These are phyloP conservation scores for Cynocephalus volans DNA, from an alignment of 2,113 vertebrate species.

Conservation along the genomic window DNA sequence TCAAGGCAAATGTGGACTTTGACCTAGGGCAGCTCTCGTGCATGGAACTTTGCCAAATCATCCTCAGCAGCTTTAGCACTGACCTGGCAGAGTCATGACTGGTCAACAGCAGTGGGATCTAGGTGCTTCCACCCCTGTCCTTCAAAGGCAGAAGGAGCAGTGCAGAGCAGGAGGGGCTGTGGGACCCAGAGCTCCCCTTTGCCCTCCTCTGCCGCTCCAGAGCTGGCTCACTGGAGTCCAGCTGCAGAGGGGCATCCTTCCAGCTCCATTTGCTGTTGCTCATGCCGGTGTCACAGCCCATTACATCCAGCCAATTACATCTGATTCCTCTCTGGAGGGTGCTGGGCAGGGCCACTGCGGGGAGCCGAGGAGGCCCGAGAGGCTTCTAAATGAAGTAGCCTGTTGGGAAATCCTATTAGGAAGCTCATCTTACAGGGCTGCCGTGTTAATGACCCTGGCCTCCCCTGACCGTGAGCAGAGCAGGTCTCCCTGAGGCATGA, in stretches of 20 bases:
- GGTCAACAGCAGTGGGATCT: not conserved
- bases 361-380: not conserved
- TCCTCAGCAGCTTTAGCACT: not conserved
- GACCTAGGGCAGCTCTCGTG: not conserved
- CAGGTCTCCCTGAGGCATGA: constrained; percentile 11
- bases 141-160: not conserved
- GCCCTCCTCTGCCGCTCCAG: not conserved
- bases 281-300: constrained; percentile 62
- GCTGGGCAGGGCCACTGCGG: not conserved
- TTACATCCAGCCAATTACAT: constrained; percentile 70
- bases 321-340: constrained; percentile 44
- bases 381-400: constrained; percentile 67
- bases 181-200: not conserved
- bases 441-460: constrained; percentile 11
- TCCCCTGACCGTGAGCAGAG: not conserved
- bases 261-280: constrained; percentile 38
- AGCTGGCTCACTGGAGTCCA: not conserved
- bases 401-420: constrained; percentile 68
- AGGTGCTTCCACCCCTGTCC: not conserved
- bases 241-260: not conserved
- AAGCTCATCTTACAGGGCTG: not conserved
- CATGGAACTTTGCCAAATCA: not conserved
- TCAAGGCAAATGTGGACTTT: not conserved
- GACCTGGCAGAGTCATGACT: not conserved
- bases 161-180: fast-evolving